Base-by-base conservation (phyloP, 2,888 invertebrate species). In the Drosophila macrospina region DNA sequence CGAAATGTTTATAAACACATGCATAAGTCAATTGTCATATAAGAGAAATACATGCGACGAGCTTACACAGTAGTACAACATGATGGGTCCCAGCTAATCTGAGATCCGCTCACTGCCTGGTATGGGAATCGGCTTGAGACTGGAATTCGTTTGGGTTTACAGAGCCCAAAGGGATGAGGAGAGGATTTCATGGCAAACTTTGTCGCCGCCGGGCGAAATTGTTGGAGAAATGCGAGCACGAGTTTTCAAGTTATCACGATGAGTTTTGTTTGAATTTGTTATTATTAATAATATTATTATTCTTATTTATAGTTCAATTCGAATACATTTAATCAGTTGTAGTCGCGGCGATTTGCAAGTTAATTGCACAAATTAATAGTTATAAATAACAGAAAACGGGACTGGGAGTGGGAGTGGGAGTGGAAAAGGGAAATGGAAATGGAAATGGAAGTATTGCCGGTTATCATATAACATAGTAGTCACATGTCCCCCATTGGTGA, bases 351-450 rank as follows among this genome's bases (percentile, higher is more conserved):
- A 83, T 78, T 84, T 86, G 68, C 72, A 68, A 84, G 64, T 78
- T 84, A 86, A 81, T 86, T 84, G 81, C 79, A 76, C 78, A 76
- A 83, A 78, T 83, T 83, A 80, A 66, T 69, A 59, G 73, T 67
- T 80, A 78, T 75, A 68, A 85, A 81, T 78, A 73, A 62, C 45
- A 48, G 57, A 66, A 67, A 50, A 63, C 52, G 62, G 30, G 26
- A 57, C 15, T 20, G 11, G 44, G 37, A 47, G 34, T 61, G 26
- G 42, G 16, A 37, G n/a, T n/a, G n/a, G n/a, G n/a, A 16, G 1
- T 41, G 56, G 13, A 39, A 65, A 15, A 51, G 30, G 34, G 15
- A 41, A 66, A 13, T 28, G 20, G 20, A 39, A 62, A 15, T 56
- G 30, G 34, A 56, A 34, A 45, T 54, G 30, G 15, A 41, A 68